Base-by-base conservation (phyloP, 1,140 invertebrate genomes). In the Mercenaria mercenaria region DNA sequence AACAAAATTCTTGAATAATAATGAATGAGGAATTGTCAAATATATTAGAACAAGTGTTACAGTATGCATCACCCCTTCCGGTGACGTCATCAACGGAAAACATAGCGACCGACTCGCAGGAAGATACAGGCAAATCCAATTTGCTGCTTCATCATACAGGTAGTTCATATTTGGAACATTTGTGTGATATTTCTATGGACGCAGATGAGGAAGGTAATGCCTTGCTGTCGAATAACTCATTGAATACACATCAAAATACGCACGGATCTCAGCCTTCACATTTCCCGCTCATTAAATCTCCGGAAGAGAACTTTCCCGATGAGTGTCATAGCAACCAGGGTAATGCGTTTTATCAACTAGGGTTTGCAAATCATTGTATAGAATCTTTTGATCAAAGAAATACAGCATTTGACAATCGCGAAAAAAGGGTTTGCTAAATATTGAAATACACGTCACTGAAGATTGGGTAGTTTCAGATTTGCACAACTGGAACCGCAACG, bases 391-490 rank as follows among this genome's bases (percentile, higher is more conserved):
- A 26, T 64, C 1, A 8, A 8, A 64, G 26, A 11, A 29, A 29
- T 64, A 8, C 11, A 6, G 26, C 20, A 8, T 56, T 56, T 56
- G 52, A 56, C 23, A 15, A 64, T 29, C 20, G n/a, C 20, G 59
- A 64, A n/a, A n/a, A 47, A 18, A 96, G 96, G 93, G 95, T 94
- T 6, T 64, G 6, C 10, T 15, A 29, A 26, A 64, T 26, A 64
- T 64, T 2, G 59, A 64, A 2, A 29, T 64, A 29, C 43, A 47
- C 43, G 43, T 47, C 6, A 15, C 15, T 47, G 43, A 15, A 8
- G 1, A 4, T 26, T 64, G n/a, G 4, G 26, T 10, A 3, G 59
- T 29, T 64, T 64, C 59, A 64, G 29, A 64, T 29, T 29, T 64
- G 29, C 0, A 20, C 26, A 20, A 26, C 26, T 29, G 29, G 20